These are phyloP conservation scores for Pantherophis alleghaniensis DNA, from an alignment of 2,797 vertebrate genomes.

Conservation along the genomic window DNA sequence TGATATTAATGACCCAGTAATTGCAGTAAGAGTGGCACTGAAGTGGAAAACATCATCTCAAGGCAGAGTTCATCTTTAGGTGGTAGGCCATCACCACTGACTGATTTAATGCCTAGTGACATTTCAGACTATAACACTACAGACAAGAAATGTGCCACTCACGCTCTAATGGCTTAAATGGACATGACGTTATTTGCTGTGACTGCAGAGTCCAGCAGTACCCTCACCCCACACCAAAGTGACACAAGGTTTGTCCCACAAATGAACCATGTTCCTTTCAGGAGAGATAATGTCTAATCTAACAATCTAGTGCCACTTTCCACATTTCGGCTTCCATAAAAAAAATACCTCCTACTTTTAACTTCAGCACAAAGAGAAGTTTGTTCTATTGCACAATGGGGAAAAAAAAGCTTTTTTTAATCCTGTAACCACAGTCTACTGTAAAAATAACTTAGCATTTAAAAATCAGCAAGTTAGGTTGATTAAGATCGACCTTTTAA, in stretches of 20 bases:
- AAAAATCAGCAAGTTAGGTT: constrained; percentile 47
- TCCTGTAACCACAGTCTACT: constrained; percentile 73
- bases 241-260: constrained; percentile 63
- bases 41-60: constrained; percentile 78
- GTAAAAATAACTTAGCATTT: constrained; percentile 52
- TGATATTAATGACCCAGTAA: constrained; percentile 84
- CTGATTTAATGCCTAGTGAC: constrained; percentile 81
- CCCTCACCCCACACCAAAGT: constrained; percentile 59
- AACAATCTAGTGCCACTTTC: constrained; percentile 74
- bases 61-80: constrained; percentile 77
- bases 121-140: constrained; percentile 70
- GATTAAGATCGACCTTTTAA: constrained; percentile 36
- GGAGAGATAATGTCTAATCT: constrained; percentile 55
- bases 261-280: constrained; percentile 67
- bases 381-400: constrained; percentile 53
- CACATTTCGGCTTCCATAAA: constrained; percentile 74
- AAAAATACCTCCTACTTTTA: constrained; percentile 65
- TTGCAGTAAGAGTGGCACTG: constrained; percentile 71
- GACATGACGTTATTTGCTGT: constrained; percentile 68
- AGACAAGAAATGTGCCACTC: constrained; percentile 67
- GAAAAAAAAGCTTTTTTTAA: constrained; percentile 70
- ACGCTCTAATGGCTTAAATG: constrained; percentile 60
- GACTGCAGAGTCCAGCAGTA: constrained; percentile 64
- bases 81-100: constrained; percentile 74
- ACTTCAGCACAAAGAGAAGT: constrained; percentile 58